Evolutionary conservation across 2,113 vertebrate species (phyloP), one percentile per base, ranked within the genome.

Genomic region (Rana temporaria): DNA sequence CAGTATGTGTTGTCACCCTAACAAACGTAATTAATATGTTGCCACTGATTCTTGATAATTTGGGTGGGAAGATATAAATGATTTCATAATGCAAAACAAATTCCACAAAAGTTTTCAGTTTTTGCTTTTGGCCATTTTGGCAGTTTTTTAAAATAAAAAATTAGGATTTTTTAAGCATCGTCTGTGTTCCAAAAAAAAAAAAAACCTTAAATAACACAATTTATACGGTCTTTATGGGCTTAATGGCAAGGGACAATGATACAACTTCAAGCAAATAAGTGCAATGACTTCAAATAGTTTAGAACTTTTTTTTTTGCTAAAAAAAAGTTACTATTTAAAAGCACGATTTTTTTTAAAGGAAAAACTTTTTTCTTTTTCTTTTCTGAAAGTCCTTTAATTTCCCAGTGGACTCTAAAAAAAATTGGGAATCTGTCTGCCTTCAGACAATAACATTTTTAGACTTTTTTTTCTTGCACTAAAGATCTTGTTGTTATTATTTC

Each of bases 221-320:
- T 57, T 24, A 32, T 15, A 19, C 20, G 56, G 59, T 42, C 48
- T 70, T 52, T 22, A 30, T 56, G 70, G 79, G 70, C 69, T 52
- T 82, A 82, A 62, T 30, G 59, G 70, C 59, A 74, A 57, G 80
- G 57, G 63, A 67, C 70, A 72, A 52, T 80, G 30, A 80, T 57
- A 60, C n/a, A 67, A 67, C 60, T 55, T 66, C 59, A 82, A 82
- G 73, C 30, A 73, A 71, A 74, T 66, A 82, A 75, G 70, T 75
- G 80, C 80, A 82, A 82, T 82, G 80, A 75, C 75, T 75, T 82
- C 19, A 81, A 75, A 82, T 74, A 82, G 80, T 17, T 56, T 82
- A 75, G 70, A 48, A 66, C 20, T 26, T 82, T 82, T 59, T 19
- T 70, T 53, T 14, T 66, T 82, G 34, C 4, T 74, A 59, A 66